Evolutionary conservation across 2,113 vertebrate genomes (phyloP).

Genomic region (Labeo catla): DNA sequence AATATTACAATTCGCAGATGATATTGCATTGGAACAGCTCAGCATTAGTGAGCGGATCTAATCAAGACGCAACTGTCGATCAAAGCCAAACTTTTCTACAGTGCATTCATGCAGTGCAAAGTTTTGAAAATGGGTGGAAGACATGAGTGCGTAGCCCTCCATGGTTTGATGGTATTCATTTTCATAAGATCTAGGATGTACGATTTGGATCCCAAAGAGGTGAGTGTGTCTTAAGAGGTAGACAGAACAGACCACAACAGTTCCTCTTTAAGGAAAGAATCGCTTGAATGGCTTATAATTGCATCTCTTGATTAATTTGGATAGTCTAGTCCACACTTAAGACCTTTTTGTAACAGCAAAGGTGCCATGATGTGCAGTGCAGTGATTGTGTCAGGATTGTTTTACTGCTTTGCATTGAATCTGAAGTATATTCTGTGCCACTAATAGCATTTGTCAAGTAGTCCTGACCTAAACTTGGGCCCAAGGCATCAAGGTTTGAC

Average conservation of each 20-base stretch:
- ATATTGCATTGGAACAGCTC: constrained; percentile 42
- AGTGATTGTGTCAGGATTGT: constrained; percentile 44
- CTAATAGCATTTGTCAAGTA: neutral
- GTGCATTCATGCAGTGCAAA: constrained; percentile 58
- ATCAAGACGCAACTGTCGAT: constrained; percentile 12
- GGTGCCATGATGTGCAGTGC: constrained; percentile 52
- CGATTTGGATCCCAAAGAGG: constrained; percentile 58
- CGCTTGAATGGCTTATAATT: constrained; percentile 51
- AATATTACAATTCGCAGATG: constrained; percentile 47
- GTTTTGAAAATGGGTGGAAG: constrained; percentile 63
- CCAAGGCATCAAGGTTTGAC: neutral
- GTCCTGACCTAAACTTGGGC: neutral
- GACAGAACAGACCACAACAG: constrained; percentile 64
- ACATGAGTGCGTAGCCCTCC: constrained; percentile 53
- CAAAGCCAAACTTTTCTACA: constrained; percentile 36
- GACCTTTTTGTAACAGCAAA: constrained; percentile 48
- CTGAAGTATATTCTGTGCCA: constrained; percentile 10
- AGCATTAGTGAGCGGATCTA: constrained; percentile 1
- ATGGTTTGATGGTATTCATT: constrained; percentile 47
- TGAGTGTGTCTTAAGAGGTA: constrained; percentile 71
- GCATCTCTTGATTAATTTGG: constrained; percentile 46
- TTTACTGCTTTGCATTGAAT: constrained; percentile 42
- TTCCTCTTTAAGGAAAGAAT: constrained; percentile 50
- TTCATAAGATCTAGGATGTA: constrained; percentile 34
- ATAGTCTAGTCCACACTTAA: constrained; percentile 49